Conservation (phyloP, 2,888 invertebrate genomes). For the Oscheius sp. region DNA sequence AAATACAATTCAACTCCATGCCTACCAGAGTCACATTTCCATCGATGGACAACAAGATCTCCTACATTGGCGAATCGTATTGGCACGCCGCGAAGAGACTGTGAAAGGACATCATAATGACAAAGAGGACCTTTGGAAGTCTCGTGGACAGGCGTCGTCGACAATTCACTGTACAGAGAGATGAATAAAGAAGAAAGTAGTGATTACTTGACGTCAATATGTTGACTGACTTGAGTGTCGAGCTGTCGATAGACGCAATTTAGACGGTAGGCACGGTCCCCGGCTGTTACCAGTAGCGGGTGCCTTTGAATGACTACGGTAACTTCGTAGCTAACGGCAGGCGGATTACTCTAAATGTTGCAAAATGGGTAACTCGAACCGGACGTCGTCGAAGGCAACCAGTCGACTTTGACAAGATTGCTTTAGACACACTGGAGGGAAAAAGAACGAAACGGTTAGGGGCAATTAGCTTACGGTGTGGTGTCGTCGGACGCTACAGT, state of each 20-base stretch:
- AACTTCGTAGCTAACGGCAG: conserved; percentile 62
- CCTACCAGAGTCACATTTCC: conserved; percentile 68
- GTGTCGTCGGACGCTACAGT: conserved; percentile 63
- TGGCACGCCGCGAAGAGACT: conserved; percentile 57
- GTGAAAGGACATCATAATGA: conserved; percentile 65
- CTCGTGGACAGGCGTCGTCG: conserved; percentile 36
- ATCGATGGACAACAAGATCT: conserved; percentile 67
- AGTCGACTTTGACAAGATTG: conserved; percentile 1
- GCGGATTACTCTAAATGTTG: conserved; percentile 53
- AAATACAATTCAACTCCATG: neutral
- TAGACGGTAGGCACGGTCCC: conserved; percentile 56
- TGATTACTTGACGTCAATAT: conserved; percentile 61
- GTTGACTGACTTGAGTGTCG: conserved; percentile 51
- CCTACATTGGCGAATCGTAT: conserved; percentile 69
- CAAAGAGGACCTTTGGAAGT: conserved; percentile 42
- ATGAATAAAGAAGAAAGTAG: neutral
- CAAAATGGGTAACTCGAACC: conserved; percentile 2
- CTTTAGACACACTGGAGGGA: neutral
- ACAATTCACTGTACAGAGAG: conserved; percentile 43
- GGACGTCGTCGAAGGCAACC: neutral
- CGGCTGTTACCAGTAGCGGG: conserved; percentile 66
- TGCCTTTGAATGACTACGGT: conserved; percentile 70
- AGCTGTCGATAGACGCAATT: conserved; percentile 67
- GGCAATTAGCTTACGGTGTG: conserved; percentile 41
- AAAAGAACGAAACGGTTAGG: conserved; percentile 6